phyloP scores from a whole-genome alignment of 2,888 invertebrate species.

The Eurois occulta region DNA sequence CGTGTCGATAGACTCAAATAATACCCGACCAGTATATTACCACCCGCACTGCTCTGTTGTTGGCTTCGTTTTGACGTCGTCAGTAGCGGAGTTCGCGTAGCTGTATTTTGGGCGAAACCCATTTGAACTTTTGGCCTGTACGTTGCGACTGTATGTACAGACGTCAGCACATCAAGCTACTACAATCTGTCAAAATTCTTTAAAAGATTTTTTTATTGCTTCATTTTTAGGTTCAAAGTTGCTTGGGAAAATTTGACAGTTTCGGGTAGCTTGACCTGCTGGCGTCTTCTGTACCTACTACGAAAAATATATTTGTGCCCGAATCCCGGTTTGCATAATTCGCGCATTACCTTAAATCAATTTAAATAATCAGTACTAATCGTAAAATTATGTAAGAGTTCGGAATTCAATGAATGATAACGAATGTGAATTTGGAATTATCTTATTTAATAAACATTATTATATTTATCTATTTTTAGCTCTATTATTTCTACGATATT shows the following conservation, averaged over 20 bases:
- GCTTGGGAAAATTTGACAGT: too few species aligned
- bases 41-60: too few species aligned
- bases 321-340: constrained; percentile 5
- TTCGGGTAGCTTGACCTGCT: too few species aligned
- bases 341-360: neutral
- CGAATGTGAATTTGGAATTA: constrained; percentile 18
- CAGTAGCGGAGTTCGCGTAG: neutral
- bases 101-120: neutral
- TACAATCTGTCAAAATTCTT: too few species aligned
- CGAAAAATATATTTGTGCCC: neutral
- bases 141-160: neutral
- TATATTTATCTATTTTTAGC: constrained; percentile 27
- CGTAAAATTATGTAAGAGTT: constrained; percentile 37
- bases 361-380: constrained; percentile 42
- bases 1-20: too few species aligned
- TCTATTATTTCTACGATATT: neutral
- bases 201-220: too few species aligned
- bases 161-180: too few species aligned
- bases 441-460: constrained; percentile 45
- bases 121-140: neutral
- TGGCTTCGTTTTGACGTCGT: too few species aligned
- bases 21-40: too few species aligned
- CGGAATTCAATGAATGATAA: constrained; percentile 37
- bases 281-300: too few species aligned
- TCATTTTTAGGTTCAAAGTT: too few species aligned